Evolutionary conservation across 2,797 vertebrate species (phyloP), one percentile per base, ranked within the genome.

Genomic region (Cossypha dichroa): DNA sequence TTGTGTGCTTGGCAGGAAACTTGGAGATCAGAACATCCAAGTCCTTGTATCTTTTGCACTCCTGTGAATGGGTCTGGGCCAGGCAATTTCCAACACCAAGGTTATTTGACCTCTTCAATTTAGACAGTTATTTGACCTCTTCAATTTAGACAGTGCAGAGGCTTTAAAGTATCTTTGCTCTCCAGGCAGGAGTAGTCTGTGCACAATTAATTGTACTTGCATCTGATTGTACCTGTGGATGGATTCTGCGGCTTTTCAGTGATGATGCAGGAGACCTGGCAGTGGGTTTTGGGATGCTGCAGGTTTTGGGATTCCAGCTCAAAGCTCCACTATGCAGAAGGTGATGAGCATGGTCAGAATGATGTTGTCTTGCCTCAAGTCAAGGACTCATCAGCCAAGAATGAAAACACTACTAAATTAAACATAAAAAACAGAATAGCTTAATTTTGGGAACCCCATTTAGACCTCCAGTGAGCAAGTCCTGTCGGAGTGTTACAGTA

Each of bases 241-340:
- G 16, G 45, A 59, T 88, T 69, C 18, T 80, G 66, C 49, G 36
- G 62, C 56, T 49, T 68, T 63, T 60, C 33, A 18, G 31, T 3
- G 5, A 11, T 49, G 2, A 28, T 12, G 4, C 38, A 7, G 74
- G 33, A 25, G 49, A 21, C 22, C 38, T 51, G 25, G 74, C 40
- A 29, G n/a, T 0, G 0, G 23, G 2, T 19, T 86, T 67, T 0
- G 3, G 33, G 56, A 25, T 70, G 63, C 59, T 54, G 52, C 2
- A 4, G 48, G 26, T n/a, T 48, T 21, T 58, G 29, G 6, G 18
- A 34, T 78, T 79, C 31, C 31, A 19, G 15, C 56, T 77, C 8
- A 1, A 2, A 20, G 8, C 8, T 48, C 46, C 31, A 31, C 13
- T 45, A 12, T 10, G 6, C 51, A 40, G 48, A 36, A 86, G 10